These are phyloP conservation scores for Pogonomyrmex barbatus DNA, from an alignment of 1,140 invertebrate species.

Conservation along the genomic window DNA sequence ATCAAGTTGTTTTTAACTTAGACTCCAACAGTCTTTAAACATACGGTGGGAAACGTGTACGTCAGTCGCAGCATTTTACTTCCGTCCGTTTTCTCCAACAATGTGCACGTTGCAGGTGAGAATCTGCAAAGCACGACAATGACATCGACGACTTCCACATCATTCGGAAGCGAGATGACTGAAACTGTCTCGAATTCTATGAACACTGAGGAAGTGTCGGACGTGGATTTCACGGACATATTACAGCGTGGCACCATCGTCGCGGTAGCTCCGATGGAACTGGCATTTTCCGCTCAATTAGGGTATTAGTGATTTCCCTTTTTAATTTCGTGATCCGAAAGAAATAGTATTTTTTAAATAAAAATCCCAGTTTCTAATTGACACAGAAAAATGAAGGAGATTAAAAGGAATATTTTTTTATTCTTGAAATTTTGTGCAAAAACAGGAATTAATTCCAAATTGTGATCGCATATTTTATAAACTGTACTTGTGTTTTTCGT, in stretches of 20 bases:
- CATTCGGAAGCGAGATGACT: neutral
- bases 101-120: conserved; percentile 58
- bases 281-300: conserved; percentile 42
- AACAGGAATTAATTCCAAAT: neutral
- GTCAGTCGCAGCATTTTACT: conserved; percentile 9
- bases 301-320: conserved; percentile 18
- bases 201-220: conserved; percentile 62
- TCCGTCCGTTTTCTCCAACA: neutral
- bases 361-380: neutral
- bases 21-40: neutral
- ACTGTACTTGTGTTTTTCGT: neutral
- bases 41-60: neutral
- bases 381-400: neutral
- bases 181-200: conserved; percentile 58
- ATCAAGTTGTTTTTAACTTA: neutral
- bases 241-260: neutral
- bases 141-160: conserved; percentile 14
- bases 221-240: conserved; percentile 24
- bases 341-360: neutral
- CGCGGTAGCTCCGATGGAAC: neutral
- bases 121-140: conserved; percentile 20
- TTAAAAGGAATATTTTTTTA: neutral
- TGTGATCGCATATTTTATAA: neutral
- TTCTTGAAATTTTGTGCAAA: neutral
- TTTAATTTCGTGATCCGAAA: neutral